Percentiles rank a stretch among this genome's conserved stretches.
These are phyloP conservation scores for Hemibagrus guttatus DNA, from an alignment of 2,797 vertebrate species.

Conservation along the genomic window DNA sequence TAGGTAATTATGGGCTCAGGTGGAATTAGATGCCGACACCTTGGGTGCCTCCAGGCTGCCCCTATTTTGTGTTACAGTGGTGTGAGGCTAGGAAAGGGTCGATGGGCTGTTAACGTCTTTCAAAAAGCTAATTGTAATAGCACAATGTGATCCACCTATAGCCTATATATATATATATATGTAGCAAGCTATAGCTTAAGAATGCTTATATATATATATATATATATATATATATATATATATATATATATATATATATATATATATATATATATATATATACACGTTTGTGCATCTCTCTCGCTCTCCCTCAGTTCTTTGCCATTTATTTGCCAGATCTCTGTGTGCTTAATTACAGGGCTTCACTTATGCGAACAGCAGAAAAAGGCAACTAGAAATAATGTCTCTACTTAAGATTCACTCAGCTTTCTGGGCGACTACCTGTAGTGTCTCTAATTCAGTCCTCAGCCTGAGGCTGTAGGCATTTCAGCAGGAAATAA, in stretches of 20 bases:
- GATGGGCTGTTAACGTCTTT: conserved; percentile 45
- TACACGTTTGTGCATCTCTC: neutral
- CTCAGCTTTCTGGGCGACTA: conserved; percentile 63
- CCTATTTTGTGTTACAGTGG: conserved; percentile 47
- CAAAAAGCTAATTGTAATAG: conserved; percentile 33
- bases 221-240: neutral
- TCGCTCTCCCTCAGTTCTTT: no score
- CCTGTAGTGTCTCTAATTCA: conserved; percentile 71
- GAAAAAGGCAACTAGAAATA: conserved; percentile 10
- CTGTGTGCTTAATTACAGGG: neutral
- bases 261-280: neutral
- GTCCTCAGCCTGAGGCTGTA: conserved; percentile 57
- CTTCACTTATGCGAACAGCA: neutral
- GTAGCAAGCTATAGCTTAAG: no score
- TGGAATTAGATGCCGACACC: conserved; percentile 74
- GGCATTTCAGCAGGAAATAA: conserved; percentile 64
- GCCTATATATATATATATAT: neutral
- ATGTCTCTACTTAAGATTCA: conserved; percentile 41
- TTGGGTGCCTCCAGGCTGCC: conserved; percentile 66
- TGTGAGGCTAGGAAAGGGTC: conserved; percentile 43
- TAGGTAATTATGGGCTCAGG: conserved; percentile 78
- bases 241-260: neutral
- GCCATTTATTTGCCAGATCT: conserved; percentile 10
- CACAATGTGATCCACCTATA: neutral
- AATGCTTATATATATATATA: neutral